Evolutionary conservation across 2,888 invertebrate species (phyloP), one percentile per base, ranked within the genome.

Genomic region (Hydropsyche betteni): DNA sequence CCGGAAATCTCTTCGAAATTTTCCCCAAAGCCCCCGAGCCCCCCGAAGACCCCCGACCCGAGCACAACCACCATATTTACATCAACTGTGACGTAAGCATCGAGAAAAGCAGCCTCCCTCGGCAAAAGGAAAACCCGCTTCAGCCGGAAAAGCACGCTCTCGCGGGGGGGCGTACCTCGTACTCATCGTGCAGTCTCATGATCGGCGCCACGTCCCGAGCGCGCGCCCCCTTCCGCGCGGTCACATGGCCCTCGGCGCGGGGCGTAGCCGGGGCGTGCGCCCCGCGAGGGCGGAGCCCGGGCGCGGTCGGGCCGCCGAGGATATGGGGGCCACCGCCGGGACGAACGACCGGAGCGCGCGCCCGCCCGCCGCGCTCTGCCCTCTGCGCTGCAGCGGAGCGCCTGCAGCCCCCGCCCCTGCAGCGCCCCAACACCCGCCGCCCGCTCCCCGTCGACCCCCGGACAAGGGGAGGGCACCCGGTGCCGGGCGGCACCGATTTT

Each of bases 251-350:
- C 81, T n/a, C 81, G 82, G 80, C 81, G 82, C 82, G 82, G 83
- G 83, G 24, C 24, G 24, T 24, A 24, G 24, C 82, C 82, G 79
- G 82, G 83, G 84, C 83, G 83, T 61, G 55, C 14, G 16, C 14
- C 84, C 85, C 86, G 85, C 84, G 83, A 81, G 82, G 81, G 80
- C 72, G 74, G 68, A 61, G 80, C 79, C 79, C 64, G 77, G 81
- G 77, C 81, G 83, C 81, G 24, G 24, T 24, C 24, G 24, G 81
- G 79, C 81, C 80, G 83, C 85, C 83, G 81, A 80, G 44, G 80
- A 16, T 61, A 24, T 7, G 33, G 3, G 81, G 79, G 82, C 82
- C 85, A 78, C 81, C 61, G 33, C 68, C 51, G 81, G 82, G 80
- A 80, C 78, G 80, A 77, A 75, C 82, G 84, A 83, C 82, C 78